These are phyloP conservation scores for Enhydra lutris DNA, from an alignment of 2,113 vertebrate genomes.

Conservation along the genomic window DNA sequence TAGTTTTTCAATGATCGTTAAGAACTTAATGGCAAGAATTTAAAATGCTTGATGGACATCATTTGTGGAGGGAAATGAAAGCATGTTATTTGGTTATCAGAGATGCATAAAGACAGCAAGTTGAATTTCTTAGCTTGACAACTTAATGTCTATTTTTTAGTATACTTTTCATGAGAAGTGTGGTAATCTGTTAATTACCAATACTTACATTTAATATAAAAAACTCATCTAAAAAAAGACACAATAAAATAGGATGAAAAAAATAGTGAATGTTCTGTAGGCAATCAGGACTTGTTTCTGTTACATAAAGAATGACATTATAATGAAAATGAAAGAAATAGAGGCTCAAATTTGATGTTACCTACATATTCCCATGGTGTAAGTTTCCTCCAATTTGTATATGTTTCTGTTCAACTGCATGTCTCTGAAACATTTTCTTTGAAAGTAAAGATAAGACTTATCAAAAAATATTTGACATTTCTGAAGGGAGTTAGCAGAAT, in stretches of 20 bases:
- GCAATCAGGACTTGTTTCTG: neutral
- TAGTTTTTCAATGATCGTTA: neutral
- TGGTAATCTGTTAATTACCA: neutral
- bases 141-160: neutral
- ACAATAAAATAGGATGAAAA: neutral
- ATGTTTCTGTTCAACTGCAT: neutral
- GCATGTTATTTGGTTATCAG: conserved; percentile 4
- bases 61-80: neutral
- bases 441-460: neutral
- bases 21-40: neutral
- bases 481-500: neutral
- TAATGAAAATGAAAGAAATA: neutral
- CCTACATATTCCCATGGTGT: neutral
- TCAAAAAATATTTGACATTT: neutral
- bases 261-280: neutral
- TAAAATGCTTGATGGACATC: neutral
- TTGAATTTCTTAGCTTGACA: neutral
- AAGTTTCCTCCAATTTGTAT: neutral
- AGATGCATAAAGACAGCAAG: neutral
- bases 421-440: neutral
- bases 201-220: conserved; percentile 31
- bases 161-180: neutral
- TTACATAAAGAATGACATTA: neutral
- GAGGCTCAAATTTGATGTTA: neutral
- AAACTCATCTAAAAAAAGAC: neutral